Percentiles rank a stretch among this genome's conserved stretches.
These are phyloP conservation scores for Ceratoteleas bidentatus DNA, from an alignment of 1,140 invertebrate genomes.

Conservation along the genomic window DNA sequence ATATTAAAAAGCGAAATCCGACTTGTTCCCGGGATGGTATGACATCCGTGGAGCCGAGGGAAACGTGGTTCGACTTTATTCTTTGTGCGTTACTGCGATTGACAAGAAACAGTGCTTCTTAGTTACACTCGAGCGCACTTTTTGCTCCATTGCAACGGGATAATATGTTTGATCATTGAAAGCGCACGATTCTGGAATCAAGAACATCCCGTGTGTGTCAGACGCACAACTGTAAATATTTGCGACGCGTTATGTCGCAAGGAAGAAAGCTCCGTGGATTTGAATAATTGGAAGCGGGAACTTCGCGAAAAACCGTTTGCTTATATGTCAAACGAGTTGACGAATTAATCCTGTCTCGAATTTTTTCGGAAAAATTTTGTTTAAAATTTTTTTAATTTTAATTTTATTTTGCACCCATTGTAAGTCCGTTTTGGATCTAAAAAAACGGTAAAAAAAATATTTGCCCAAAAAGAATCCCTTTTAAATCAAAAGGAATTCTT, in stretches of 20 bases:
- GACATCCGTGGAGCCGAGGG: not conserved
- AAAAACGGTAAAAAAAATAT: too few species aligned
- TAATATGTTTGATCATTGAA: conserved; percentile 40
- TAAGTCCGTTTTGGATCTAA: too few species aligned
- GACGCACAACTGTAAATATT: conserved; percentile 32
- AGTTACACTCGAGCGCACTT: conserved; percentile 38
- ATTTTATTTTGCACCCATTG: too few species aligned
- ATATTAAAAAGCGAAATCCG: conserved; percentile 29
- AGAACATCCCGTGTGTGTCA: conserved; percentile 12
- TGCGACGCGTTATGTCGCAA: conserved; percentile 7
- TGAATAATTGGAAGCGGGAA: not conserved
- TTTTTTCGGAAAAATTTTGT: too few species aligned
- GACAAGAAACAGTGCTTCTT: conserved; percentile 60
- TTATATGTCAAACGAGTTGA: not conserved
- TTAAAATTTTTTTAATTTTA: too few species aligned
- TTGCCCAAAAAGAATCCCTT: too few species aligned
- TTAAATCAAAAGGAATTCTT: too few species aligned
- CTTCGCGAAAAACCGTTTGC: conserved; percentile 1
- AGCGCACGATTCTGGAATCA: conserved; percentile 18
- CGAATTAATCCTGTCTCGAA: too few species aligned
- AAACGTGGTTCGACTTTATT: conserved; percentile 29
- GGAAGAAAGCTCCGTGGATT: not conserved
- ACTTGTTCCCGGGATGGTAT: not conserved
- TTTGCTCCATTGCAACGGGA: conserved; percentile 26
- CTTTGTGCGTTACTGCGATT: conserved; percentile 41